These are phyloP conservation scores for Actinostola sp. DNA, from an alignment of 92 coral and sea anemone species.

Conservation along the genomic window DNA sequence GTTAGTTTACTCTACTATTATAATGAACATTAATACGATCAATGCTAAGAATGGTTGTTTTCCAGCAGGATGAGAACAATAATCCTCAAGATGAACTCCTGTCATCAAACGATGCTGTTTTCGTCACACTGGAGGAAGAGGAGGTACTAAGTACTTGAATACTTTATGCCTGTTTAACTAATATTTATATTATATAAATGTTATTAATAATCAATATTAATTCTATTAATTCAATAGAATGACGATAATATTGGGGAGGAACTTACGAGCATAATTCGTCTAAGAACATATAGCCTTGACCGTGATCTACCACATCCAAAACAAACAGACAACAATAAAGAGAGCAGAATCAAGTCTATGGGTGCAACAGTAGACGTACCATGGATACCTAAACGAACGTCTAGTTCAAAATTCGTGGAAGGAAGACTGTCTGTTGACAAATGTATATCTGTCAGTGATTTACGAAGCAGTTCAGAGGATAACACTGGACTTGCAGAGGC, in stretches of 20 bases:
- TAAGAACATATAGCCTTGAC: slow-evolving; percentile 9
- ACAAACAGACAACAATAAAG: background rate
- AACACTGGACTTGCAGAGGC: slow-evolving; percentile 12
- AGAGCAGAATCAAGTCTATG: slow-evolving; percentile 9
- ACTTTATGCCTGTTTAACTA: no score
- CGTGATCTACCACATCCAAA: slow-evolving; percentile 25
- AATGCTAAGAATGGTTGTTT: background rate
- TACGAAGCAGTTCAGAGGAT: slow-evolving; percentile 40
- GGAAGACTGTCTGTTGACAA: slow-evolving; percentile 45
- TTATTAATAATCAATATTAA: background rate
- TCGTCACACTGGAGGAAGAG: slow-evolving; percentile 2
- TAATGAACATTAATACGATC: no score
- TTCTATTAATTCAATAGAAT: background rate
- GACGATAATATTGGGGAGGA: background rate
- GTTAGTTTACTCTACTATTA: no score
- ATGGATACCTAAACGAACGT: slow-evolving; percentile 38
- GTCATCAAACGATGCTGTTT: slow-evolving; percentile 19
- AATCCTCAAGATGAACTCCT: background rate
- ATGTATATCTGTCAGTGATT: slow-evolving; percentile 47
- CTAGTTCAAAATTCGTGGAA: slow-evolving; percentile 44
- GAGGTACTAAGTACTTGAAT: background rate
- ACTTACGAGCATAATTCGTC: background rate
- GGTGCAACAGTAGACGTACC: slow-evolving; percentile 16
- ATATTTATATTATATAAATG: background rate
- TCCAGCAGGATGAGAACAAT: slow-evolving; percentile 16